A percentile compares a stretch with the other conserved stretches of the same genome.
These are phyloP conservation scores for Strix aluco DNA, from an alignment of 2,113 vertebrate genomes.

Conservation along the genomic window DNA sequence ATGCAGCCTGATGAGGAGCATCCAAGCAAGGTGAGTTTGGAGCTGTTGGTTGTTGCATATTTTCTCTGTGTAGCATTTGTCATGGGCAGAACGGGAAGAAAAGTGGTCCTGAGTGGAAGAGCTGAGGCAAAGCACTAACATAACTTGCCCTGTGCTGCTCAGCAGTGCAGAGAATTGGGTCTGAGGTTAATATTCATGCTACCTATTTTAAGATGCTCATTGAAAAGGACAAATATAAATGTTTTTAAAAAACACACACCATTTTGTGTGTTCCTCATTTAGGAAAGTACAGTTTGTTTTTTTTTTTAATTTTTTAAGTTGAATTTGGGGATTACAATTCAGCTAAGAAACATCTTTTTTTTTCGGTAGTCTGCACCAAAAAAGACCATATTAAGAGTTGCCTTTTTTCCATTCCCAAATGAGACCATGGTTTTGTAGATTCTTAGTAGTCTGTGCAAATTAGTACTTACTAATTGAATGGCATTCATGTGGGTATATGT, in stretches of 20 bases:
- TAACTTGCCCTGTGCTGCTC: not conserved
- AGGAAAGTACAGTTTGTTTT: not conserved
- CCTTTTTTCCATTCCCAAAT: not conserved
- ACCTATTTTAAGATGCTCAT: not conserved
- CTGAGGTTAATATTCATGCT: not conserved
- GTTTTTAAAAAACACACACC: not conserved
- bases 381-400: not conserved
- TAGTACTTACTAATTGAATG: not conserved
- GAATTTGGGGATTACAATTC: not conserved
- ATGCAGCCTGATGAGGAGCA: not conserved
- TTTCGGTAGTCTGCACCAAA: not conserved
- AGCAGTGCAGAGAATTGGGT: not conserved
- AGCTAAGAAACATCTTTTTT: not conserved
- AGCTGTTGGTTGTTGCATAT: not conserved
- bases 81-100: not conserved
- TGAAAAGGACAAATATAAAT: not conserved
- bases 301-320: not conserved
- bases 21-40: not conserved
- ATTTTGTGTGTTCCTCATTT: not conserved
- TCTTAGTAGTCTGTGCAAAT: not conserved
- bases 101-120: not conserved
- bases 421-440: not conserved
- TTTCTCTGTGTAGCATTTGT: not conserved
- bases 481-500: not conserved
- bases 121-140: not conserved